These are phyloP conservation scores for Pluvialis apricaria DNA, from an alignment of 2,113 vertebrate species.

Conservation along the genomic window DNA sequence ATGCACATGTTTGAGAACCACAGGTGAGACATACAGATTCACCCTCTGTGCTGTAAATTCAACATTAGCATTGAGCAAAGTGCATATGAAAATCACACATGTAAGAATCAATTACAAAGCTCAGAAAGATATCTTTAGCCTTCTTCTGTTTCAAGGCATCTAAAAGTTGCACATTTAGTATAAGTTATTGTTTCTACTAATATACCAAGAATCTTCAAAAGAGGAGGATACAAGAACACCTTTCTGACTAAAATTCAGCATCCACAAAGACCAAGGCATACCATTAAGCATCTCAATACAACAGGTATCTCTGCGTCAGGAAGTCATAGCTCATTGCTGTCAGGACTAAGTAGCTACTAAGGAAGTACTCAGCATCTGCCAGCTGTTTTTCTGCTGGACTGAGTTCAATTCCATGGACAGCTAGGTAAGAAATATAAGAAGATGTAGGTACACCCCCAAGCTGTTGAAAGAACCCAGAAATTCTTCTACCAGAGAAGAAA, in stretches of 20 bases:
- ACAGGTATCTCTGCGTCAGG: neutral
- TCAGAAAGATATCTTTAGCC: neutral
- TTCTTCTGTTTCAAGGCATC: neutral
- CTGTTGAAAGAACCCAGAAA: neutral
- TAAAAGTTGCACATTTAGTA: neutral
- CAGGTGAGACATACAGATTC: neutral
- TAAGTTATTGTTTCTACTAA: neutral
- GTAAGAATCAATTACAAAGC: neutral
- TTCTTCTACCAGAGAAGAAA: neutral
- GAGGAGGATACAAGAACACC: accelerated
- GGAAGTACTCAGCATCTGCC: neutral
- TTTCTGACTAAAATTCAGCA: neutral
- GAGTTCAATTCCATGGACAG: neutral
- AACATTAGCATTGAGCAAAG: accelerated
- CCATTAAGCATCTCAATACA: neutral
- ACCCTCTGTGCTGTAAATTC: neutral
- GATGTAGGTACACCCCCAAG: accelerated
- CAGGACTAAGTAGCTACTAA: neutral
- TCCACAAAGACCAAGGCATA: neutral
- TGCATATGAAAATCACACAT: neutral
- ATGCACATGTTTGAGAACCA: accelerated
- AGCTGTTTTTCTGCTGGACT: neutral
- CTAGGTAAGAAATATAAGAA: neutral
- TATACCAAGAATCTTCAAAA: neutral
- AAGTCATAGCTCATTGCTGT: neutral